phyloP scores from a whole-genome alignment of 2,797 vertebrate species.

The Mastacembelus armatus region DNA sequence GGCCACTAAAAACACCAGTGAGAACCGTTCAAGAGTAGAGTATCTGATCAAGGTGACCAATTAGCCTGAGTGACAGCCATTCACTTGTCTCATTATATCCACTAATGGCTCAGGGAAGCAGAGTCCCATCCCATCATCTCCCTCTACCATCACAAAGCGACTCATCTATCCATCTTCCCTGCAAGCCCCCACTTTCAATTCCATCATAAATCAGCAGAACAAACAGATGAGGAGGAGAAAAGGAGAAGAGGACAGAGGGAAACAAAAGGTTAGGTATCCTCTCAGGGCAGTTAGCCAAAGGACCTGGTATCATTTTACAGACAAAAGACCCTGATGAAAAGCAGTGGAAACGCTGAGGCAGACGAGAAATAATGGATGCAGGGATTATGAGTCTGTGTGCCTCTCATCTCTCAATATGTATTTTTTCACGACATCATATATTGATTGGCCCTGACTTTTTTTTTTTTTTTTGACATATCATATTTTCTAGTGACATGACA shows the following conservation, averaged over 20 bases:
- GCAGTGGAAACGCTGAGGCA: constrained; percentile 57
- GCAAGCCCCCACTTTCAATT: constrained; percentile 58
- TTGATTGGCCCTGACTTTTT: too few species aligned
- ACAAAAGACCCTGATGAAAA: constrained; percentile 72
- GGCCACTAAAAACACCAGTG: constrained; percentile 21
- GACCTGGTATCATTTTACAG: constrained; percentile 64
- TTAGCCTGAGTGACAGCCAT: constrained; percentile 72
- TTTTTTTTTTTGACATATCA: too few species aligned
- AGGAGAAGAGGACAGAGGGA: constrained; percentile 33
- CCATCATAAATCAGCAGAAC: constrained; percentile 71
- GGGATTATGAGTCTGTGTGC: constrained; percentile 40
- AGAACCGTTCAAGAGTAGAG: constrained; percentile 51
- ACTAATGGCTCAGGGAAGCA: constrained; percentile 62
- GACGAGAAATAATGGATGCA: constrained; percentile 48
- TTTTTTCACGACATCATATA: too few species aligned
- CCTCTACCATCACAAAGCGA: constrained; percentile 62
- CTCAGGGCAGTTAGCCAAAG: constrained; percentile 53
- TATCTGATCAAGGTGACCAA: constrained; percentile 72
- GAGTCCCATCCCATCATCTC: constrained; percentile 55
- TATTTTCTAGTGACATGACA: too few species aligned
- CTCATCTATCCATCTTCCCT: constrained; percentile 62
- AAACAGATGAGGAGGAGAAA: constrained; percentile 64
- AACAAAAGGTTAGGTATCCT: constrained; percentile 63
- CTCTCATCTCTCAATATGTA: too few species aligned
- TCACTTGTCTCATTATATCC: constrained; percentile 66